Evolutionary conservation across 2,888 invertebrate genomes (phyloP), one percentile per base, ranked within the genome.

Genomic region (Entomobrya multifasciata): DNA sequence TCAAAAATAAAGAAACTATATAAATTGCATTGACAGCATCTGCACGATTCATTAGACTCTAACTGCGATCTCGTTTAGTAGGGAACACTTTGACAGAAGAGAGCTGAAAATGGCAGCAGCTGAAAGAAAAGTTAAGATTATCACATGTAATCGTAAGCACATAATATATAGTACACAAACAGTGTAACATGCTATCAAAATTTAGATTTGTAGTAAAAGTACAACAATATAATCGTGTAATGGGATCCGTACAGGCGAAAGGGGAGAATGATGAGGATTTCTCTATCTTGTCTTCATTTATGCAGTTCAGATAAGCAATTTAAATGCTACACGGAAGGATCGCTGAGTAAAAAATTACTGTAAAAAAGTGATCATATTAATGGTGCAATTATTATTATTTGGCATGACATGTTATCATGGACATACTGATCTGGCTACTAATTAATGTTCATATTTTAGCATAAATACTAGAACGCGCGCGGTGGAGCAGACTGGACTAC

Each of bases 51-150:
- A 84, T 82, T 82, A 62, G 60, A 74, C 60, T 47, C 57, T 82
- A 57, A 74, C 74, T 72, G 65, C 49, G 82, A 82, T 84, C 77
- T 84, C 84, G 77, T 84, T 84, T 84, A 81, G 84, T 57, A 77
- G 10, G 47, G 25, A 70, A 70, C 13, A 47, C 27, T 70, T 70
- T 70, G 70, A 70, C 47, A 70, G 44, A 44, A 47, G n/a, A n/a
- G n/a, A n/a, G n/a, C n/a, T n/a, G n/a, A 15, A 44, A 47, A 47
- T n/a, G 27, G 55, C 70, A 10, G 70, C 70, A 70, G 70, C 70
- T 70, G 47, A 70, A n/a, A 70, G 27, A 27, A 67, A 67, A 44
- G 44, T 22, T 20, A n/a, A 65, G 22, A 44, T 17, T 25, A n/a
- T n/a, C n/a, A n/a, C 15, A 47, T n/a, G 13, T 25, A 22, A 70